Evolutionary conservation across 2,888 invertebrate species (phyloP), one percentile per base, ranked within the genome.

Genomic region (Scaptomyza tumidula): DNA sequence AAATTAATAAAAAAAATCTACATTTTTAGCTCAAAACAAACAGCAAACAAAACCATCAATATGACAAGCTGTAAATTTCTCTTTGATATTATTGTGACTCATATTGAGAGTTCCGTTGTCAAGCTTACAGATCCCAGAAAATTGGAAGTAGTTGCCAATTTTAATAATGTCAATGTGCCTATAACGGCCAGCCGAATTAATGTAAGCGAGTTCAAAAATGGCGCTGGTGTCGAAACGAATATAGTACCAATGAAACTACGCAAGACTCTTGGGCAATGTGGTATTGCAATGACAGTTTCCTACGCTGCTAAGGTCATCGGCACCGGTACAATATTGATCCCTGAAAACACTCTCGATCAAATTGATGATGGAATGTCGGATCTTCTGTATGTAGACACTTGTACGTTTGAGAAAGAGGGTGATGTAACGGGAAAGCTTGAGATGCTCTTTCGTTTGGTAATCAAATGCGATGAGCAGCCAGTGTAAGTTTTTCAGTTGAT

Each of bases 161-260:
- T 90, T 14, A 82, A 87, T 52, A 71, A 68, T 1, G 71, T 57
- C 5, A 33, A 14, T 2, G 11, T 75, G 7, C 19, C 16, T 1
- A 77, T 91, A 24, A 86, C 89, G 19, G 61, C 75, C 2, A 89
- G 88, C 59, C 84, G 86, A 7, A 90, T 90, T 0, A 90, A 90
- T 71, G 79, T 88, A 0, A 71, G 61, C 2, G 91, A 91, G 1
- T 91, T 91, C 27, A 88, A 85, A n/a, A 24, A 79, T 0, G 78
- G 78, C 2, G 52, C 80, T 5, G 80, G 80, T 14, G 55, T 70
- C 16, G 80, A 88, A 16, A 78, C 91, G 46, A 44, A 35, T 0
- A 61, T 68, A 1, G 16, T 56, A 1, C 80, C 89, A 0, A 76
- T 77, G 0, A 76, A 72, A 0, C 55, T 91, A 11, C 74, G 71